Conservation (phyloP, 2,797 vertebrate species). For the Cryptoblepharus egeriae region DNA sequence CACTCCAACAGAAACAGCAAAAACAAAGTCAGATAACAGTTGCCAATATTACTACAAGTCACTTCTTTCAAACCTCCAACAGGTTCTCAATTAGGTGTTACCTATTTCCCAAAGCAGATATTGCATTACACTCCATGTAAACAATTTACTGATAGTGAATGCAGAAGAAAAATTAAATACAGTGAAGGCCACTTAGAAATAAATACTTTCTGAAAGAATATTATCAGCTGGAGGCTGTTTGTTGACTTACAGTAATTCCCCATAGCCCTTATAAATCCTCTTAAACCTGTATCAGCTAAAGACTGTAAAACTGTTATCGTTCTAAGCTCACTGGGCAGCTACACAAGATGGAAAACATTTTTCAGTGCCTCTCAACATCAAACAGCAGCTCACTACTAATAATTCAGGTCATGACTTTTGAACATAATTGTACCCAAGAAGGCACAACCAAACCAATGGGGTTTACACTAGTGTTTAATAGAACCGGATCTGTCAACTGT, state of each 20-base stretch:
- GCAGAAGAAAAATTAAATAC: conserved; percentile 63
- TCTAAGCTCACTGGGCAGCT: conserved; percentile 57
- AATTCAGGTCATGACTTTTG: conserved; percentile 11
- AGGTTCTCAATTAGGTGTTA: conserved; percentile 49
- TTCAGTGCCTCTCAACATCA: background rate
- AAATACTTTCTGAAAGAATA: conserved; percentile 68
- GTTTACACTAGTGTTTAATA: background rate
- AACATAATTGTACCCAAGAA: background rate
- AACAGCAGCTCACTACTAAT: conserved; percentile 8
- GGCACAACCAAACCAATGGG: background rate
- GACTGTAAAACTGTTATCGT: conserved; percentile 72
- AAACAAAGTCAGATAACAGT: background rate
- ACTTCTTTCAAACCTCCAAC: conserved; percentile 12
- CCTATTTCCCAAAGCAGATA: conserved; percentile 38
- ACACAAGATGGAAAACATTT: conserved; percentile 48
- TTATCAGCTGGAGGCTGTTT: conserved; percentile 69
- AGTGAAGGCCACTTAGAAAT: conserved; percentile 68
- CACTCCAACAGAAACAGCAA: background rate
- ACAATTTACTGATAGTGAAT: conserved; percentile 54
- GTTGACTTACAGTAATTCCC: conserved; percentile 70
- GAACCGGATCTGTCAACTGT: background rate
- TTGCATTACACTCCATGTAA: conserved; percentile 46
- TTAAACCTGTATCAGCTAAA: conserved; percentile 73
- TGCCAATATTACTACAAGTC: conserved; percentile 34
- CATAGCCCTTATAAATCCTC: conserved; percentile 67